A percentile compares a stretch with the other conserved stretches of the same genome.
Conservation (phyloP, 2,888 invertebrate species). For the Sceliomorpha sp. region DNA sequence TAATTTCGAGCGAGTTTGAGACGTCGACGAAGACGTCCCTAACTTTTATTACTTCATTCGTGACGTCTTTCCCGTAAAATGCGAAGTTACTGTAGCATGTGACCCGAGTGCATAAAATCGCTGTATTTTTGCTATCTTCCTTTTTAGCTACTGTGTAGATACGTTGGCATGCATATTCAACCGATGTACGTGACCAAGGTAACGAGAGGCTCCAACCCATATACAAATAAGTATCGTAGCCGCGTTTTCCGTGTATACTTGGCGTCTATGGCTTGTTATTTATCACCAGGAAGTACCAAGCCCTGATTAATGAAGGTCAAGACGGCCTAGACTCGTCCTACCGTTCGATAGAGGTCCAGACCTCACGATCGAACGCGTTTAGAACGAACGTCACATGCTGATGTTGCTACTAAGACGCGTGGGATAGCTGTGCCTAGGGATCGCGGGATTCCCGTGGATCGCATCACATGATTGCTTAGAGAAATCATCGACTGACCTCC, state of each 20-base stretch:
- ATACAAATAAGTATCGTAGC: constrained; percentile 54
- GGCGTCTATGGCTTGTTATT: constrained; percentile 66
- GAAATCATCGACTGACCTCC: constrained; percentile 44
- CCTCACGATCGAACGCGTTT: constrained; percentile 54
- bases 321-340: constrained; percentile 59
- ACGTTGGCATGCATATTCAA: constrained; percentile 56
- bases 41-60: constrained; percentile 13
- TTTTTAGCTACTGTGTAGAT: constrained; percentile 50
- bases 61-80: too few species aligned
- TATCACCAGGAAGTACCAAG: constrained; percentile 76
- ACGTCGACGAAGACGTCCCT: constrained; percentile 14
- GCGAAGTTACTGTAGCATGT: constrained; percentile 47
- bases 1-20: background rate
- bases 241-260: constrained; percentile 49
- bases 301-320: constrained; percentile 78
- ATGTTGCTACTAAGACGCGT: constrained; percentile 33
- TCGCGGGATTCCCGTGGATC: constrained; percentile 17
- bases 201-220: constrained; percentile 48
- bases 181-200: constrained; percentile 51
- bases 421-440: constrained; percentile 45
- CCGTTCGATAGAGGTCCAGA: constrained; percentile 56
- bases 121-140: constrained; percentile 41
- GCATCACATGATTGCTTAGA: constrained; percentile 25
- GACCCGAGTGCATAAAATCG: constrained; percentile 53
- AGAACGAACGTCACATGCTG: constrained; percentile 44